Evolutionary conservation across 2,888 invertebrate genomes (phyloP).

Genomic region (Orchestes rusci): DNA sequence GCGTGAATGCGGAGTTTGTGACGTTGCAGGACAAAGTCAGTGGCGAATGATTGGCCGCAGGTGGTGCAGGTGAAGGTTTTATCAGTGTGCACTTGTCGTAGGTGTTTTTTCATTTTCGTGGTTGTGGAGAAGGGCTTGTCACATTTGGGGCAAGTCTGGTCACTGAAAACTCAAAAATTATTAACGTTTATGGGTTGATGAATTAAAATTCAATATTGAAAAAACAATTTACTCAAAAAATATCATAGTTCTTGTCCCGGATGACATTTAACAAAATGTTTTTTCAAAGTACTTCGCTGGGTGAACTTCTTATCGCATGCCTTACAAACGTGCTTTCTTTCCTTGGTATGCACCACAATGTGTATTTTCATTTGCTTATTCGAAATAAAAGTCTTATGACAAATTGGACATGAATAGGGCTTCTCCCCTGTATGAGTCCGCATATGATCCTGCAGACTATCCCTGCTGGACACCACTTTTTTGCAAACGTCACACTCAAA

Average conservation of each 20-base stretch:
- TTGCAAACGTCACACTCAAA: slow-evolving; percentile 17
- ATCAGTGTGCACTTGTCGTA: slow-evolving; percentile 13
- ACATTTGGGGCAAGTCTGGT: slow-evolving; percentile 7
- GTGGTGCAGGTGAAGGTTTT: slow-evolving; percentile 10
- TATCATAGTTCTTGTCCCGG: slow-evolving; percentile 12
- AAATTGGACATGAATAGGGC: slow-evolving; percentile 25
- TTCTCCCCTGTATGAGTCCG: slow-evolving; percentile 25
- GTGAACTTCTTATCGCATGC: slow-evolving; percentile 22
- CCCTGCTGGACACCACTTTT: slow-evolving; percentile 38
- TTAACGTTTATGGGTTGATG: no score
- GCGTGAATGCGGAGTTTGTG: slow-evolving; percentile 17
- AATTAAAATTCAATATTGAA: no score
- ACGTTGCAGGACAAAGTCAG: slow-evolving; percentile 8
- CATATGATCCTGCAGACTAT: slow-evolving; percentile 33
- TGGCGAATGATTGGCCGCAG: slow-evolving; percentile 15
- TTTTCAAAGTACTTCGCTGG: slow-evolving; percentile 16
- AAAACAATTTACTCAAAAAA: no score
- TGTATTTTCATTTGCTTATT: slow-evolving; percentile 20
- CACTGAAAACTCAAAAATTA: slow-evolving; percentile 3
- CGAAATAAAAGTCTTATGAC: slow-evolving; percentile 22
- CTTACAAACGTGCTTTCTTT: slow-evolving; percentile 20
- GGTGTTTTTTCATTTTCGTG: slow-evolving; percentile 13
- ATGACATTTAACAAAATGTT: slow-evolving; percentile 22
- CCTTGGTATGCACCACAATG: slow-evolving; percentile 20
- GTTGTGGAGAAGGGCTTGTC: slow-evolving; percentile 7